phyloP scores from a whole-genome alignment of 2,113 vertebrate genomes.

The Chloebia gouldiae region DNA sequence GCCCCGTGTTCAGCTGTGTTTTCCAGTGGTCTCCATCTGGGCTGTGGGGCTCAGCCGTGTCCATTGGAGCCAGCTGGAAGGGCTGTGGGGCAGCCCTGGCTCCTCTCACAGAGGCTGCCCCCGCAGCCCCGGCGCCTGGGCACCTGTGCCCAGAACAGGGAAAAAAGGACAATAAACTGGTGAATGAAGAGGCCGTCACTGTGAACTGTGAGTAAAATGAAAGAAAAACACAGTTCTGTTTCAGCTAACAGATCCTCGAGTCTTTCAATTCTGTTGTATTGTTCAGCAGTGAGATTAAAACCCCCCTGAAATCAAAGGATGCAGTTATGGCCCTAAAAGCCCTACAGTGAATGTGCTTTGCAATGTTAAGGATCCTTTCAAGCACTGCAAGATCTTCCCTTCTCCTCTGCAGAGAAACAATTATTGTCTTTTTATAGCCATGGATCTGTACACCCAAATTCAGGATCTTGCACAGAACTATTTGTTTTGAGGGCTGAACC shows the following conservation, averaged over 20 bases:
- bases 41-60: neutral
- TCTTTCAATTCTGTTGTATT: neutral
- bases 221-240: neutral
- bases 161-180: neutral
- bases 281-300: neutral
- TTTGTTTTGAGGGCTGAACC: neutral
- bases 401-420: neutral
- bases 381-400: neutral
- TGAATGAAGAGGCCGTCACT: accelerated
- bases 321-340: neutral
- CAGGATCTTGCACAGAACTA: neutral
- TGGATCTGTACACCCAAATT: neutral
- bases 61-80: accelerated
- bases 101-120: neutral
- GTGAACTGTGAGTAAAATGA: neutral
- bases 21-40: neutral
- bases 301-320: neutral
- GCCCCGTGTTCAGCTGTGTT: neutral
- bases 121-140: accelerated
- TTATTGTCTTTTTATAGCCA: neutral
- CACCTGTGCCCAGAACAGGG: neutral
- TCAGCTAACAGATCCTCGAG: accelerated
- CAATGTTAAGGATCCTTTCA: neutral
- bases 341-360: neutral
- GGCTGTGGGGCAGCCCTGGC: neutral